phyloP scores from a whole-genome alignment of 2,113 vertebrate species.

The Forbesichthys agassizii region DNA sequence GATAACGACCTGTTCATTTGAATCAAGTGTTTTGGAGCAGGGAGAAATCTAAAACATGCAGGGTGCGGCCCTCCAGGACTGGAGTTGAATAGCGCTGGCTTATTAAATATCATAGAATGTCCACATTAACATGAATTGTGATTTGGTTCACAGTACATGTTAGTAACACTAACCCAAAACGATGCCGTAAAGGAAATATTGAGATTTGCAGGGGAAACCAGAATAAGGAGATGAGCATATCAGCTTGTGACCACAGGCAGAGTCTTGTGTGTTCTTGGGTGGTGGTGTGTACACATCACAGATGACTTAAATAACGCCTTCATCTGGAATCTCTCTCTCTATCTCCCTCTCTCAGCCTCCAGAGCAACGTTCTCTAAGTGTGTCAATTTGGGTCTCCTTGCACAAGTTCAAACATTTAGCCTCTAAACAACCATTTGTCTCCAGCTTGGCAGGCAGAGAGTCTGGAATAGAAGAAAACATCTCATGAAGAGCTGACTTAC shows the following conservation, averaged over 20 bases:
- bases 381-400: constrained; percentile 76
- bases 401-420: constrained; percentile 79
- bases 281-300: constrained; percentile 74
- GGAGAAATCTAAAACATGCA: no score
- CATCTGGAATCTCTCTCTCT: constrained; percentile 69
- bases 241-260: constrained; percentile 59
- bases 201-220: constrained; percentile 21
- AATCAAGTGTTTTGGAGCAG: no score
- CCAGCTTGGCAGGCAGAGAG: constrained; percentile 63
- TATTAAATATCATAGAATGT: neutral
- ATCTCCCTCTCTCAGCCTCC: constrained; percentile 58
- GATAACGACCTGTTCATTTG: no score
- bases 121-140: neutral
- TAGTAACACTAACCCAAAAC: neutral
- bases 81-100: no score
- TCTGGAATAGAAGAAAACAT: constrained; percentile 69
- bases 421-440: constrained; percentile 72
- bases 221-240: constrained; percentile 32
- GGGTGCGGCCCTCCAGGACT: no score
- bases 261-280: constrained; percentile 62
- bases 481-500: constrained; percentile 70
- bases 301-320: constrained; percentile 73
- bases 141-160: neutral
- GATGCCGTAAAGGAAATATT: constrained; percentile 11
- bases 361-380: constrained; percentile 73